These are phyloP conservation scores for Drosophila anomalata DNA, from an alignment of 2,888 invertebrate species.

Conservation along the genomic window DNA sequence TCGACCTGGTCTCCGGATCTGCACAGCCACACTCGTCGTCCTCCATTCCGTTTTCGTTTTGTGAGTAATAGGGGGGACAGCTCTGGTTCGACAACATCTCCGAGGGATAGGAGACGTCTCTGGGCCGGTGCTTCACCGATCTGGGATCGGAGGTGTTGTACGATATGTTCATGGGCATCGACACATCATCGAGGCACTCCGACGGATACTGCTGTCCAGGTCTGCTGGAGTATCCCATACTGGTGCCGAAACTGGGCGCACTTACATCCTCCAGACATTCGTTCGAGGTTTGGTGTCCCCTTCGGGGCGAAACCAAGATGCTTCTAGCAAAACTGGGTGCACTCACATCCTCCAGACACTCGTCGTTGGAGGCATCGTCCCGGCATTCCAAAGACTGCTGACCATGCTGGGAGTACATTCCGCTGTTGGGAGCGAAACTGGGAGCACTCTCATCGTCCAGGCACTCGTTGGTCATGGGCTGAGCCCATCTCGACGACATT, in stretches of 20 bases:
- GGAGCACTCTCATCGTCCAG: slow-evolving; percentile 20
- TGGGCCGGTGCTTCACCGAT: background rate
- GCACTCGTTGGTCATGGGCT: slow-evolving; percentile 9
- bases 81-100: slow-evolving; percentile 30
- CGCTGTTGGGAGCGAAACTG: background rate
- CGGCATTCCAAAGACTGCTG: slow-evolving; percentile 30
- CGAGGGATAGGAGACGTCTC: slow-evolving; percentile 25
- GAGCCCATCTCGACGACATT: slow-evolving; percentile 9
- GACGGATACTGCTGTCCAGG: slow-evolving; percentile 13
- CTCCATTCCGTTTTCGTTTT: background rate
- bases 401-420: slow-evolving; percentile 11
- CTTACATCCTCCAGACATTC: slow-evolving; percentile 21
- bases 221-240: slow-evolving; percentile 5
- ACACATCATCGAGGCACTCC: slow-evolving; percentile 21
- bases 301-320: background rate
- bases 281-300: slow-evolving; percentile 2
- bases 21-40: background rate
- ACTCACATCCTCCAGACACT: slow-evolving; percentile 9
- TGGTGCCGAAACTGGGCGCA: slow-evolving; percentile 10
- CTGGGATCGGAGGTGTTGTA: background rate
- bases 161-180: slow-evolving; percentile 27
- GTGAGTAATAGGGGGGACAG: slow-evolving; percentile 20
- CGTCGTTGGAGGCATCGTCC: slow-evolving; percentile 17
- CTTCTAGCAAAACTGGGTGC: slow-evolving; percentile 1
- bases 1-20: background rate